A percentile compares a stretch with the other conserved stretches of the same genome.
phyloP scores from a whole-genome alignment of 2,797 vertebrate genomes.

The Tokudaia muenninki region DNA sequence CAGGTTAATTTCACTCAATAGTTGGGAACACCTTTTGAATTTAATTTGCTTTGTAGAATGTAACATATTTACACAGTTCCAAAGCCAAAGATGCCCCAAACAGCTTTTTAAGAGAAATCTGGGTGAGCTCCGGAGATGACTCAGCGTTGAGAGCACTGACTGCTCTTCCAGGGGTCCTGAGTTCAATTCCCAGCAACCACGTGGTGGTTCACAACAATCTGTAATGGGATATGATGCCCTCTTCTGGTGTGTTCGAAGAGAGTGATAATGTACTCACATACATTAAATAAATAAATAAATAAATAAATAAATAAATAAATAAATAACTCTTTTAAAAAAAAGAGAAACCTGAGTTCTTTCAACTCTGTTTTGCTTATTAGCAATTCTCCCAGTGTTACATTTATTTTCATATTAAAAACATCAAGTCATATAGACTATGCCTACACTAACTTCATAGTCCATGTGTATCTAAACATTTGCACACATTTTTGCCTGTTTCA shows the following conservation, averaged over 20 bases:
- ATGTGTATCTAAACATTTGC: neutral
- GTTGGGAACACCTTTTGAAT: neutral
- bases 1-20: neutral
- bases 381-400: neutral
- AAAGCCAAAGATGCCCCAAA: neutral
- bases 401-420: neutral
- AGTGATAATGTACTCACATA: too few relatives aligned
- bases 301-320: neutral
- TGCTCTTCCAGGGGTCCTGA: neutral
- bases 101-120: neutral
- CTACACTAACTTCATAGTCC: neutral
- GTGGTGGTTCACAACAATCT: too few relatives aligned
- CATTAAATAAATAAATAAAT: neutral
- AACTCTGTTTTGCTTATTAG: neutral
- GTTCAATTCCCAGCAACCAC: too few relatives aligned
- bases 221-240: too few relatives aligned
- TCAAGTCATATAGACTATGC: neutral
- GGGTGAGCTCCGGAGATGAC: neutral
- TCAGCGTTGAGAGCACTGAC: neutral
- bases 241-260: too few relatives aligned
- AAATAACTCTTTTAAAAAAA: neutral
- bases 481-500: neutral
- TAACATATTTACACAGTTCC: neutral
- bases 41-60: slow-evolving; percentile 5
- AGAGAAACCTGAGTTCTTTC: neutral